Conservation (phyloP, 2,888 invertebrate genomes). For the Thymelicus sylvestris region DNA sequence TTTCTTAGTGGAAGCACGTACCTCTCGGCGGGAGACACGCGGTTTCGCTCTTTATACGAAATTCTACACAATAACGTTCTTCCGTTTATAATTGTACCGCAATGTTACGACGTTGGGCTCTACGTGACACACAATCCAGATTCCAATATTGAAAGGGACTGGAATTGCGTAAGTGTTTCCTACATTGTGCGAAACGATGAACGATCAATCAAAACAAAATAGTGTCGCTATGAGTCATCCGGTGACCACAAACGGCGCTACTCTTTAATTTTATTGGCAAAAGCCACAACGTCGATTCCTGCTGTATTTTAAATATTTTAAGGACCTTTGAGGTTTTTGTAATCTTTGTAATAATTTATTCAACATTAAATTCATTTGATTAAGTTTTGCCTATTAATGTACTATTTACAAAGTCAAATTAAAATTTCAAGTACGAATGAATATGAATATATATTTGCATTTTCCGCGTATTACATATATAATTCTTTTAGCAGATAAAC, state of each 20-base stretch:
- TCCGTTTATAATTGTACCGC: slow-evolving; percentile 66
- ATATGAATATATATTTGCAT: no score
- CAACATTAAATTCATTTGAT: no score
- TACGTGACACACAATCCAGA: slow-evolving; percentile 61
- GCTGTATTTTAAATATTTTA: neutral
- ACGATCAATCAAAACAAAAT: slow-evolving; percentile 26
- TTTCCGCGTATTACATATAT: no score
- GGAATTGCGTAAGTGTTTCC: slow-evolving; percentile 44
- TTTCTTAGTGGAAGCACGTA: slow-evolving; percentile 76
- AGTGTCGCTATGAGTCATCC: slow-evolving; percentile 24
- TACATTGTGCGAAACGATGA: slow-evolving; percentile 40
- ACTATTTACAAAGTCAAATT: no score
- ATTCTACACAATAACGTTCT: slow-evolving; percentile 61
- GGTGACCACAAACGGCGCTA: slow-evolving; percentile 16
- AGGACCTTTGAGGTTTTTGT: neutral
- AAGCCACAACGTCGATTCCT: slow-evolving; percentile 19
- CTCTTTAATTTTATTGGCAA: slow-evolving; percentile 29
- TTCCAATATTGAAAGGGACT: slow-evolving; percentile 40
- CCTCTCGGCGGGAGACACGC: slow-evolving; percentile 65
- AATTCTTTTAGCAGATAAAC: no score
- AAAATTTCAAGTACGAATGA: no score
- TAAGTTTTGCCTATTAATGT: no score
- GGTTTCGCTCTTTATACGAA: slow-evolving; percentile 57
- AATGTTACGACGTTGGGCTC: slow-evolving; percentile 57
- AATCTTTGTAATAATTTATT: neutral